A percentile compares a stretch with the other conserved stretches of the same genome.
Evolutionary conservation across 2,888 invertebrate species (phyloP).

Genomic region (Augiades crinisus): DNA sequence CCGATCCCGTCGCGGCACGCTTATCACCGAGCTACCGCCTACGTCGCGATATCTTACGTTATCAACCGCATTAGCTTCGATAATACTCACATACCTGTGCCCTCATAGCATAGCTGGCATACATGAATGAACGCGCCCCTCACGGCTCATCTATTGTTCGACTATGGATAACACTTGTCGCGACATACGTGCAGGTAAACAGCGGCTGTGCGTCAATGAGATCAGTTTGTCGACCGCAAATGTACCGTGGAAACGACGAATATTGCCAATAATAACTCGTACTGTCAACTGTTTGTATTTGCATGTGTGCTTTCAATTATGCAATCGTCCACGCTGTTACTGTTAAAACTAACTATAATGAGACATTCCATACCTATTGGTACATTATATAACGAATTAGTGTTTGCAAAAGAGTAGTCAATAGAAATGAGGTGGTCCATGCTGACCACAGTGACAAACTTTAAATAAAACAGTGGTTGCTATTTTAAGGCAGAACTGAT

Average conservation of each 20-base stretch:
- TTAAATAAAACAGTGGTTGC: too few species aligned
- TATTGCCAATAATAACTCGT: conserved; percentile 10
- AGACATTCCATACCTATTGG: too few species aligned
- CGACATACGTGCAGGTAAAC: conserved; percentile 18
- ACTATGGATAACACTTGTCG: conserved; percentile 28
- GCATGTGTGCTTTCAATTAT: too few species aligned
- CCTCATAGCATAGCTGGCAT: conserved; percentile 42
- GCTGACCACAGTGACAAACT: too few species aligned
- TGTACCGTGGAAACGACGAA: conserved; percentile 14
- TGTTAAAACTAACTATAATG: too few species aligned
- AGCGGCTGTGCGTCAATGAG: conserved; percentile 27
- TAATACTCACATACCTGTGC: conserved; percentile 60
- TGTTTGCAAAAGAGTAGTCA: too few species aligned
- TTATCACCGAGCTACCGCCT: conserved; percentile 53
- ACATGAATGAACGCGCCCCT: conserved; percentile 48
- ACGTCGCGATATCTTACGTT: conserved; percentile 52
- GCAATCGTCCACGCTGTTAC: too few species aligned
- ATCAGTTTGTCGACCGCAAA: conserved; percentile 13
- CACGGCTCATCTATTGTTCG: conserved; percentile 33
- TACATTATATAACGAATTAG: too few species aligned
- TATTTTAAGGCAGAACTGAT: too few species aligned
- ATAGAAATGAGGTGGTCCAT: too few species aligned
- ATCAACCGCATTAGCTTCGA: conserved; percentile 61
- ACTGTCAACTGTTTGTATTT: conserved; percentile 11
- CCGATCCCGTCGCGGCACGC: conserved; percentile 27